phyloP scores from a whole-genome alignment of 2,113 vertebrate genomes.

The Anseranas semipalmata region DNA sequence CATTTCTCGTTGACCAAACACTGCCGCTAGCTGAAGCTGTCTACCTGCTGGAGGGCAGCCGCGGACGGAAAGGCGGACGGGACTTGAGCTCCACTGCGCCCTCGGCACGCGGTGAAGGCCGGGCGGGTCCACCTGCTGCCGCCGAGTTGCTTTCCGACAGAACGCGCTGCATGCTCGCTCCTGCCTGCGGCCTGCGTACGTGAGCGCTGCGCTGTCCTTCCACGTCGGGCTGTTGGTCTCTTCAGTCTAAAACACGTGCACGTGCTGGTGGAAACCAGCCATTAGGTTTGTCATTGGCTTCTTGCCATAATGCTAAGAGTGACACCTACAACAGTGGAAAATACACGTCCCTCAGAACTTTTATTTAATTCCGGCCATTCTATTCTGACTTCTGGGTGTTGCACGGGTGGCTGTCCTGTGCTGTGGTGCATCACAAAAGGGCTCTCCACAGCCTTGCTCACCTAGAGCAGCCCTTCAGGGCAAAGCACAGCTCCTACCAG shows the following conservation, averaged over 20 bases:
- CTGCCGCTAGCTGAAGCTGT: not conserved
- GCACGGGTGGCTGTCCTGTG: not conserved
- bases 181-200: not conserved
- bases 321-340: rapidly evolving
- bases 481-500: not conserved
- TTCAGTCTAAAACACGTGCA: not conserved
- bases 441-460: not conserved
- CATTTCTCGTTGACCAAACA: not conserved
- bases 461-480: not conserved
- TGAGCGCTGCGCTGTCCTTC: not conserved
- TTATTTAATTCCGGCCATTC: not conserved
- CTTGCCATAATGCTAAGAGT: not conserved
- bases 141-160: not conserved
- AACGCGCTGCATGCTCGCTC: not conserved
- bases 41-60: not conserved
- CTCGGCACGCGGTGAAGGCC: not conserved
- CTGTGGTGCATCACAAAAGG: not conserved
- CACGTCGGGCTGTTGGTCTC: not conserved
- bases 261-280: not conserved
- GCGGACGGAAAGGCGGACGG: not conserved
- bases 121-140: not conserved
- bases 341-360: not conserved
- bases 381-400: rapidly evolving
- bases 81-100: not conserved
- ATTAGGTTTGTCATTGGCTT: not conserved